A percentile compares a stretch with the other conserved stretches of the same genome.
Conservation (phyloP, 2,113 vertebrate genomes). For the Oenanthe melanoleuca region DNA sequence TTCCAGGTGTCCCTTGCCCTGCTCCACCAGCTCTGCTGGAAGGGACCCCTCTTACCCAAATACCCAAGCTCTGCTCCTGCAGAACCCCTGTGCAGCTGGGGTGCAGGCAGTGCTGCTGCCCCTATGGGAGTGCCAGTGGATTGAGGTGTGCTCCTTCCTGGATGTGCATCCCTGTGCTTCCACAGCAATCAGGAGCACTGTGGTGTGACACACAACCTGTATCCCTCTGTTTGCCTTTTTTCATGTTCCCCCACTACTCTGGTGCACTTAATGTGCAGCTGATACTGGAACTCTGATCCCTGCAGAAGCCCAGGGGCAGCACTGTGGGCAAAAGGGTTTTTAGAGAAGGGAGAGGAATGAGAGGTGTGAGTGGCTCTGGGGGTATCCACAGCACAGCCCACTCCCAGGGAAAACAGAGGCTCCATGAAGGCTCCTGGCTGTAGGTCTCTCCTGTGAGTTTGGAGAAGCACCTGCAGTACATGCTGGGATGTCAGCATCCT, state of each 20-base stretch:
- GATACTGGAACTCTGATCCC: accelerated
- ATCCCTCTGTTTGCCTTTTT: neutral
- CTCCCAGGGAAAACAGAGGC: neutral
- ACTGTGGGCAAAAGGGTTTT: neutral
- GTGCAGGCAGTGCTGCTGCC: neutral
- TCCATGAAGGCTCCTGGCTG: accelerated
- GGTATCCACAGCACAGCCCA: neutral
- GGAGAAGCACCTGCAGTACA: neutral
- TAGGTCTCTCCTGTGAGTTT: neutral
- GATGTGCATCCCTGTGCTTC: neutral
- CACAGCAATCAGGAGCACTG: accelerated
- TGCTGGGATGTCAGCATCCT: neutral
- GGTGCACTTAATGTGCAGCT: neutral
- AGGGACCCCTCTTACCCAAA: neutral
- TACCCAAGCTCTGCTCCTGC: neutral
- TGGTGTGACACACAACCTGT: neutral
- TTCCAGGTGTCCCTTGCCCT: neutral
- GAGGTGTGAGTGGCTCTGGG: neutral
- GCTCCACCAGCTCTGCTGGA: neutral
- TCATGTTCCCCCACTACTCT: neutral
- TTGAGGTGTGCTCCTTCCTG: neutral
- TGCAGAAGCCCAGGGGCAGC: neutral
- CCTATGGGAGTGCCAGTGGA: accelerated
- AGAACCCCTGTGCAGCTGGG: accelerated
- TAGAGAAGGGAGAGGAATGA: neutral